Percentiles rank a stretch among this genome's conserved stretches.
These are phyloP conservation scores for Baccha elongata DNA, from an alignment of 2,888 invertebrate species.

Conservation along the genomic window DNA sequence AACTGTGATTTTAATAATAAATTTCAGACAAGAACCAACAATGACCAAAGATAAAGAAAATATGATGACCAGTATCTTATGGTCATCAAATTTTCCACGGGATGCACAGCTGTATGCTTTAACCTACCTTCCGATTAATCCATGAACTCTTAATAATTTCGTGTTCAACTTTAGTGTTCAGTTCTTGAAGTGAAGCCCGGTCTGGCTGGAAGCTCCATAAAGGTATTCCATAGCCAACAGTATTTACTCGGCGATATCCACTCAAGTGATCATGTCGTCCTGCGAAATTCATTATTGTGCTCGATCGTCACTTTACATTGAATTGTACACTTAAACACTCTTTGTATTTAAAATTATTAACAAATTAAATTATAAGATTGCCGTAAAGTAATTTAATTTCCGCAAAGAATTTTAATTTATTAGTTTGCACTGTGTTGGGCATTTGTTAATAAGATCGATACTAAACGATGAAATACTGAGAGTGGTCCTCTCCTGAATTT, in stretches of 20 bases:
- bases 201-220: conserved; percentile 72
- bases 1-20: no score
- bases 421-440: conserved; percentile 76
- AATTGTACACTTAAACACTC: not conserved
- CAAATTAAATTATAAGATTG: conserved; percentile 17
- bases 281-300: conserved; percentile 80
- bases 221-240: conserved; percentile 75
- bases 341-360: conserved; percentile 11
- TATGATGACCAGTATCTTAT: no score
- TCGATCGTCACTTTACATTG: conserved; percentile 45
- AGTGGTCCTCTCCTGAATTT: not conserved
- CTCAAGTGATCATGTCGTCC: conserved; percentile 79
- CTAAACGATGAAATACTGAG: conserved; percentile 23
- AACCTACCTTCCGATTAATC: conserved; percentile 74
- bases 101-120: not conserved
- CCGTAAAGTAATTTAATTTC: conserved; percentile 77
- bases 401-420: conserved; percentile 79
- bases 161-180: conserved; percentile 44
- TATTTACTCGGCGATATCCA: conserved; percentile 79
- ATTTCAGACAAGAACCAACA: no score
- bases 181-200: conserved; percentile 38
- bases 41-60: no score
- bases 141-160: conserved; percentile 74
- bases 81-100: no score
- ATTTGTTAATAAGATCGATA: conserved; percentile 76